Evolutionary conservation across 2,888 invertebrate genomes (phyloP).

Genomic region (Volucella inanis): DNA sequence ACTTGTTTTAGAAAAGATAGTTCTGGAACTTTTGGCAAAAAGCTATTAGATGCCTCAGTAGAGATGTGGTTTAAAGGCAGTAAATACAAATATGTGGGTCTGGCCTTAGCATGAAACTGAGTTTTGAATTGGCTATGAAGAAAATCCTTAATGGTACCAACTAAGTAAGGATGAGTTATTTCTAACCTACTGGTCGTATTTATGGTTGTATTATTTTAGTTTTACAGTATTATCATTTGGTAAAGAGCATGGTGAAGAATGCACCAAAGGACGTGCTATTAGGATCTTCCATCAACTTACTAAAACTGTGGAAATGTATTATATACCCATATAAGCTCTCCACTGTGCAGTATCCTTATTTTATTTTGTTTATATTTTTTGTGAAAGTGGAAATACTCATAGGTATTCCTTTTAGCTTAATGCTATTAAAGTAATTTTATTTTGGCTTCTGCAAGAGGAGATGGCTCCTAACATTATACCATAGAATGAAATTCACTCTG

Average conservation of each 20-base stretch:
- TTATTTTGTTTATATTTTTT: background rate
- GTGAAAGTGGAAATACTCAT: too few species aligned
- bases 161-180: background rate
- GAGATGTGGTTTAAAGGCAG: constrained; percentile 45
- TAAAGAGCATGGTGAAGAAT: background rate
- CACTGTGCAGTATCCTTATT: too few species aligned
- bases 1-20: background rate
- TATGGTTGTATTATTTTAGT: constrained; percentile 13
- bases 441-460: too few species aligned
- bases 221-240: constrained; percentile 12
- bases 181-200: constrained; percentile 8
- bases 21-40: constrained; percentile 28
- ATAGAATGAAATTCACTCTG: too few species aligned
- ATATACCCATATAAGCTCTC: background rate
- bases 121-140: background rate
- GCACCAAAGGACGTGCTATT: constrained; percentile 8
- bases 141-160: background rate
- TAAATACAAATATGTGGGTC: background rate
- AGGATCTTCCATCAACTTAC: background rate
- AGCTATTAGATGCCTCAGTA: constrained; percentile 51
- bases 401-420: too few species aligned
- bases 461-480: too few species aligned
- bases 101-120: too few species aligned
- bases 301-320: background rate
- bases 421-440: too few species aligned